Base-by-base conservation (phyloP, 2,797 vertebrate genomes). In the Sebastiscus tertius region DNA sequence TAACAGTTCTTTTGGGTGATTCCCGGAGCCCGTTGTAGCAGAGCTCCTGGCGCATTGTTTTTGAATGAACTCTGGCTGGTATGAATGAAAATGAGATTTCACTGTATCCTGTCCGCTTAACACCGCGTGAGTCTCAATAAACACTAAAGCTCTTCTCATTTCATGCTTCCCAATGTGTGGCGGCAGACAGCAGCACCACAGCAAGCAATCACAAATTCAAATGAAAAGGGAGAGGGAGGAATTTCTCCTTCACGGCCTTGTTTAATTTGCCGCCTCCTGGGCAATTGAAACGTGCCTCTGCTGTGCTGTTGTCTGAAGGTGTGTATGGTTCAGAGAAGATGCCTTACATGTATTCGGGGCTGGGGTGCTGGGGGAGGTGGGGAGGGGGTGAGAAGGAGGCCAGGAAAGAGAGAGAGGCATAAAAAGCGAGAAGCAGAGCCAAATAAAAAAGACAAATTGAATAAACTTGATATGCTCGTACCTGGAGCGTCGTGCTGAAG, bases 221-320 rank as follows among this genome's bases (percentile, higher is more conserved):
- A 93, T 92, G 84, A 87, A 93, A 94, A 79, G 83, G 56, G 73
- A 83, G 81, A 84, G 73, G 77, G 81, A 86, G 81, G 85, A 83
- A 87, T 89, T 80, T 82, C 84, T 87, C 85, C 81, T 83, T 85
- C 79, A 68, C 79, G 82, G 75, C 80, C 77, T 82, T 91, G 93
- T 93, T 94, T 91, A 91, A 93, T 93, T 93, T 93, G 88, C 87
- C 69, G 77, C 93, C 90, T 92, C 85, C 80, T 84, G 87, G 91
- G 83, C 87, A 85, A 88, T 55, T 66, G 85, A 89, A 89, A 91
- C 68, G 79, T 86, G 82, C 82, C 72, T 69, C 72, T 26, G 81
- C 78, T 82, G 79, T 55, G 79, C 80, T 82, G 89, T 86, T 90
- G 88, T 92, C 79, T 80, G 88, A 82, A 85, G 85, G 78, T 86